These are phyloP conservation scores for Zootoca vivipara DNA, from an alignment of 2,113 vertebrate genomes.

Conservation along the genomic window DNA sequence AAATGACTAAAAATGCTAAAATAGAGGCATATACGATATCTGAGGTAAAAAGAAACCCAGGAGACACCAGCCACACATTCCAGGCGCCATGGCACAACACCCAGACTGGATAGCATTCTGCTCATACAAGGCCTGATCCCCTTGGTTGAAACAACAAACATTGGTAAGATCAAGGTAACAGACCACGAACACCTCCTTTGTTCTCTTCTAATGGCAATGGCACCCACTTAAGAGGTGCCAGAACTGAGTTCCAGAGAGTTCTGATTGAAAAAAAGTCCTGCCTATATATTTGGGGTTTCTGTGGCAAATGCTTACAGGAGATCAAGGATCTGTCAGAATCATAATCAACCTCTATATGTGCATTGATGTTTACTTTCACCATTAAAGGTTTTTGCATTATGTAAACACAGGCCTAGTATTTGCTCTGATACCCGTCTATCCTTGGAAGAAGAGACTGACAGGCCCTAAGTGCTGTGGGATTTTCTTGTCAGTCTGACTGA, in stretches of 20 bases:
- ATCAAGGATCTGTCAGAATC: conserved; percentile 45
- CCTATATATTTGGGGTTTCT: conserved; percentile 41
- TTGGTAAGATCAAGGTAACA: too few relatives aligned
- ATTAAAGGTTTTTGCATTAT: conserved; percentile 58
- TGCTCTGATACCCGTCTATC: conserved; percentile 70
- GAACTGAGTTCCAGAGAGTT: too few relatives aligned
- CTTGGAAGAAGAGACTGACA: conserved; percentile 71
- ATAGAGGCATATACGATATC: too few relatives aligned
- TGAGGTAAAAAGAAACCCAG: too few relatives aligned
- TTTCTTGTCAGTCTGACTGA: conserved; percentile 73
- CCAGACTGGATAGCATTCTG: neutral
- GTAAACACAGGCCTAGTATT: conserved; percentile 68
- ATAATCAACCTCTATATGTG: conserved; percentile 39
- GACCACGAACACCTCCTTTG: too few relatives aligned
- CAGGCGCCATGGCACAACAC: neutral
- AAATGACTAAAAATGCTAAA: too few relatives aligned
- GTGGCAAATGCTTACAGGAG: conserved; percentile 52
- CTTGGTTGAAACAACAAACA: too few relatives aligned
- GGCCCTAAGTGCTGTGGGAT: conserved; percentile 66
- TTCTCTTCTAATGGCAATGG: too few relatives aligned
- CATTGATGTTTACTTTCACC: conserved; percentile 63
- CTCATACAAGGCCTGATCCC: neutral
- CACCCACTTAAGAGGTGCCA: too few relatives aligned
- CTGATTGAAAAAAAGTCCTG: neutral
- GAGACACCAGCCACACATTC: too few relatives aligned